Evolutionary conservation across 1,140 invertebrate species (phyloP), one percentile per base, ranked within the genome.

Genomic region (Drosophila repleta): DNA sequence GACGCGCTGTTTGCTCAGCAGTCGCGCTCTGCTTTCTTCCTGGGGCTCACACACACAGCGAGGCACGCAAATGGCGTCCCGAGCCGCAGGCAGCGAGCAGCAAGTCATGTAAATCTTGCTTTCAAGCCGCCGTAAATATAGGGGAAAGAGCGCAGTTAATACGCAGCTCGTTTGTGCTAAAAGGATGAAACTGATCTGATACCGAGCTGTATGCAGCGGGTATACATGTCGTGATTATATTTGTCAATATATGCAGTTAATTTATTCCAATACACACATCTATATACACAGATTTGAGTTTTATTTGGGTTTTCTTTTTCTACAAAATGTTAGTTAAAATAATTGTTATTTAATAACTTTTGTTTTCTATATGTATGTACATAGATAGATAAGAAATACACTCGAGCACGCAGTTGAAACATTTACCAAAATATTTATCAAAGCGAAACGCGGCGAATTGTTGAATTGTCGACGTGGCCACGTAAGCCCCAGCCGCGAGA

Each of bases 21-120:
- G 51, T 69, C 72, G 43, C 72, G 49, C 48, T 53, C 51, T 56
- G 73, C 67, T 48, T 68, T 79, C 79, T 72, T 24, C 10, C 32
- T 11, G 0, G 63, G 60, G 63, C 66, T 48, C 75, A 65, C 75
- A 75, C 79, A 83, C 29, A 83, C 79, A 83, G 70, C 61, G 64
- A 20, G 64, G 48, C 70, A 82, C 66, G 71, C 76, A 65, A 26
- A 43, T 17, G 39, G 52, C 39, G 15, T 20, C 48, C 21, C 55
- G 3, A 29, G 41, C 55, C 29, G 5, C 24, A 21, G 17, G 2
- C n/a, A n/a, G n/a, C n/a, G n/a, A n/a, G 41, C 55, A 45, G 5
- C 24, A 21, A 26, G 2, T 39, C 39, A 29, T 29, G 55, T 45
- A 57, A 29, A 43, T 57, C 39, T 29, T 55, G 1, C 13, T 24